Evolutionary conservation across 2,113 vertebrate genomes (phyloP).

Genomic region (Benitochromis conjunctus): DNA sequence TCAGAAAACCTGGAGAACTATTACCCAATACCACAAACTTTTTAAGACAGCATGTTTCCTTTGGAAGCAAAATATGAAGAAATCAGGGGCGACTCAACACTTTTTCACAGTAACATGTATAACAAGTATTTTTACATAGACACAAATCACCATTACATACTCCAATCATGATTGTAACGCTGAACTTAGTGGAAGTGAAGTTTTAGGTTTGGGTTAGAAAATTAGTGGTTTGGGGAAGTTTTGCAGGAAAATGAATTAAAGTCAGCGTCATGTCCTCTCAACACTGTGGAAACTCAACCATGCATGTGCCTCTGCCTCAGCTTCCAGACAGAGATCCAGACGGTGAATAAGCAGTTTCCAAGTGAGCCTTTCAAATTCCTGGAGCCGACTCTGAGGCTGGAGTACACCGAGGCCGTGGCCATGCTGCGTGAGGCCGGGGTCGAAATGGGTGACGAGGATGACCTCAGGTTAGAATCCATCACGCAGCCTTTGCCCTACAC

Average conservation of each 20-base stretch:
- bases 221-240: neutral
- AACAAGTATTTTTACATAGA: neutral
- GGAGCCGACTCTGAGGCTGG: constrained; percentile 94
- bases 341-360: constrained; percentile 88
- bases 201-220: neutral
- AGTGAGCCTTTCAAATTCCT: constrained; percentile 97
- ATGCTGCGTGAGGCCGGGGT: constrained; percentile 92
- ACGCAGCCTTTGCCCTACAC: neutral
- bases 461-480: constrained; percentile 83
- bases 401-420: constrained; percentile 88
- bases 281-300: neutral
- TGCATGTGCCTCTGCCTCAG: constrained; percentile 51
- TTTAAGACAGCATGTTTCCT: neutral
- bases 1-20: neutral
- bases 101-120: neutral
- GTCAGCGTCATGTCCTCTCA: neutral
- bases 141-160: neutral
- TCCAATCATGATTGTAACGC: neutral
- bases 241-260: neutral
- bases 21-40: neutral
- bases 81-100: neutral
- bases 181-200: neutral
- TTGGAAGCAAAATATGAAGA: neutral
- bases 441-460: constrained; percentile 97
- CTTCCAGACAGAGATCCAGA: constrained; percentile 96